Evolutionary conservation across 2,113 vertebrate genomes (phyloP).

Genomic region (Hypocryptadius cinnamomeus): DNA sequence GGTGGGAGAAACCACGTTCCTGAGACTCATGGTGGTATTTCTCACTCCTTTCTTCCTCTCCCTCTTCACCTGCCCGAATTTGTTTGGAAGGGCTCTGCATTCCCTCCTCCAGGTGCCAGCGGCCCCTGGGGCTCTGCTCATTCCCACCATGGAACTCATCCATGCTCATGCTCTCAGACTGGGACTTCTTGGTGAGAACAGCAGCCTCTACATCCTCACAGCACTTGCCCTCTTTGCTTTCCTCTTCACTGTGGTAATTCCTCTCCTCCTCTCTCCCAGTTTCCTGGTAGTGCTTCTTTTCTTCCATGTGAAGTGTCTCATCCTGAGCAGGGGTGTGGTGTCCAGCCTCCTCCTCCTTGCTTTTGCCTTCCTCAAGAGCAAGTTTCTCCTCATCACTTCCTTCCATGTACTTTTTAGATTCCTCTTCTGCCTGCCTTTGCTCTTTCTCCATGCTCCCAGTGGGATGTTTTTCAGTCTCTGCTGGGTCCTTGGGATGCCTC

Average conservation of each 20-base stretch:
- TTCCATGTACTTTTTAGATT: conserved; percentile 55
- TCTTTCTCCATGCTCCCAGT: conserved; percentile 42
- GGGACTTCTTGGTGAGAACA: conserved; percentile 29
- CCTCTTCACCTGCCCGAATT: conserved; percentile 5
- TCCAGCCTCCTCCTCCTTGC: conserved; percentile 22
- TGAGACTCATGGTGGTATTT: conserved; percentile 4
- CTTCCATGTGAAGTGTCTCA: neutral
- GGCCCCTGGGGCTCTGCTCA: neutral
- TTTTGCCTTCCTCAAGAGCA: conserved; percentile 9
- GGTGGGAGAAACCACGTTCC: neutral
- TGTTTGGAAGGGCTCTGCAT: conserved; percentile 44
- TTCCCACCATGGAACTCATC: neutral
- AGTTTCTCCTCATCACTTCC: conserved; percentile 56
- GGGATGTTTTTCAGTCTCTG: conserved; percentile 38
- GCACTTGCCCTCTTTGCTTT: conserved; percentile 10
- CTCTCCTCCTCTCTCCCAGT: conserved; percentile 1
- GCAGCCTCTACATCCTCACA: neutral
- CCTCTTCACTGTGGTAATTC: conserved; percentile 8
- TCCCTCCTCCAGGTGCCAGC: conserved; percentile 17
- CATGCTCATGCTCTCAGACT: neutral
- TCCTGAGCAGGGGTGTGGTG: neutral
- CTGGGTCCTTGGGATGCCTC: conserved; percentile 51
- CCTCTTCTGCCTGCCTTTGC: conserved; percentile 33
- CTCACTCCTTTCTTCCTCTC: conserved; percentile 27
- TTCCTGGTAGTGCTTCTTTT: conserved; percentile 7